Evolutionary conservation across 2,113 vertebrate genomes (phyloP).

Genomic region (Microcebus griseorufus): DNA sequence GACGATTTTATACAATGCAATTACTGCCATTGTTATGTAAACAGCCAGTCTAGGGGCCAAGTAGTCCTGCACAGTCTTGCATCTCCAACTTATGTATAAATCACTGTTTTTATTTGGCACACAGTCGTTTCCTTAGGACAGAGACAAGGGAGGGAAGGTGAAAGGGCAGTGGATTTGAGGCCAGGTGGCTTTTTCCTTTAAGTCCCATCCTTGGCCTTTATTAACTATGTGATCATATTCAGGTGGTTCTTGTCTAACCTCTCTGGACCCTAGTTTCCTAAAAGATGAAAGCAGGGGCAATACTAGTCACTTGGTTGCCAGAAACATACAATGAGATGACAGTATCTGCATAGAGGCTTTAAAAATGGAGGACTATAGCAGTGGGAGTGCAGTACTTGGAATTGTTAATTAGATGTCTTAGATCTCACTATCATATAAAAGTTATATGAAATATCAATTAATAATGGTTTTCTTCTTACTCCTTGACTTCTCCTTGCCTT

Average conservation of each 20-base stretch:
- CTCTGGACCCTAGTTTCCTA: background rate
- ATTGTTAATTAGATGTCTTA: background rate
- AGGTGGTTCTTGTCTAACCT: background rate
- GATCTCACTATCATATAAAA: background rate
- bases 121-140: background rate
- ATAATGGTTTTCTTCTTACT: background rate
- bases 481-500: background rate
- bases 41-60: background rate
- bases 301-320: background rate
- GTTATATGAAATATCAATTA: background rate
- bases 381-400: too few relatives aligned
- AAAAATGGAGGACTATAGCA: background rate
- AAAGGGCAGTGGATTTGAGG: background rate
- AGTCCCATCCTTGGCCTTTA: background rate
- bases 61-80: background rate
- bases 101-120: background rate
- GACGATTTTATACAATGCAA: background rate
- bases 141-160: background rate
- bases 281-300: background rate
- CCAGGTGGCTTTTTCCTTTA: background rate
- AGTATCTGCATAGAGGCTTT: background rate
- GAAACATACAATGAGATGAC: background rate
- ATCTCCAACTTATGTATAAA: background rate
- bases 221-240: background rate
- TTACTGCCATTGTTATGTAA: slow-evolving; percentile 27